Evolutionary conservation across 2,113 vertebrate genomes (phyloP).

Genomic region (Mohoua ochrocephala): DNA sequence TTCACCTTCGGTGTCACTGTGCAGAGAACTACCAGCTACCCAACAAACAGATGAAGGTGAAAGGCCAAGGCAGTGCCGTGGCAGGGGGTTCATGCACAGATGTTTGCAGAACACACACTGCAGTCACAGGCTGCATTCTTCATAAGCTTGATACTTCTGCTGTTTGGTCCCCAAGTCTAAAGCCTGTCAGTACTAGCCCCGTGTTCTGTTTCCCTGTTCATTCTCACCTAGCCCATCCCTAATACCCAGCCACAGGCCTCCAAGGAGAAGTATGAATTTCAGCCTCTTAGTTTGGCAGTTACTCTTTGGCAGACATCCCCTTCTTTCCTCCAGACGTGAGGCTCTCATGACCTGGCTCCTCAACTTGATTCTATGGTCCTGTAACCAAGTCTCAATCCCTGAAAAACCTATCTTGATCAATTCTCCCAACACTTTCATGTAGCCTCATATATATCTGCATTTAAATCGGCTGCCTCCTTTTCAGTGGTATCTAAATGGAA

Average conservation of each 20-base stretch:
- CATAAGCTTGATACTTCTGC: background rate
- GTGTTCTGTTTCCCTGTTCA: background rate
- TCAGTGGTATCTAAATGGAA: background rate
- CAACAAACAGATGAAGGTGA: background rate
- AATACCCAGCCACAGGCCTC: background rate
- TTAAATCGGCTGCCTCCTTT: background rate
- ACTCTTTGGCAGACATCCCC: background rate
- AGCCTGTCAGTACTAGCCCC: background rate
- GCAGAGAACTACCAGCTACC: background rate
- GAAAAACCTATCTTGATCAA: background rate
- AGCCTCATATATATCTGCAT: background rate
- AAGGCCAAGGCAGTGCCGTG: background rate
- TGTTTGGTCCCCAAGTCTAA: background rate
- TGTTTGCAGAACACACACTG: background rate
- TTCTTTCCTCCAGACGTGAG: background rate
- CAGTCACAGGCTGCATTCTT: background rate
- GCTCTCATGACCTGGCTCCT: background rate
- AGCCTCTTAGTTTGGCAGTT: background rate
- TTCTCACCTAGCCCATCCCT: background rate
- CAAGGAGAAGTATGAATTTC: background rate
- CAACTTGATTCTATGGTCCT: background rate
- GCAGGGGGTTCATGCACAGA: background rate
- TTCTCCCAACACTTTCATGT: background rate
- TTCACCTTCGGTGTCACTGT: background rate
- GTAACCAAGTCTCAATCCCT: background rate